A percentile compares a stretch with the other conserved stretches of the same genome.
These are phyloP conservation scores for Heterodera carotae DNA, from an alignment of 1,140 invertebrate genomes.

Conservation along the genomic window DNA sequence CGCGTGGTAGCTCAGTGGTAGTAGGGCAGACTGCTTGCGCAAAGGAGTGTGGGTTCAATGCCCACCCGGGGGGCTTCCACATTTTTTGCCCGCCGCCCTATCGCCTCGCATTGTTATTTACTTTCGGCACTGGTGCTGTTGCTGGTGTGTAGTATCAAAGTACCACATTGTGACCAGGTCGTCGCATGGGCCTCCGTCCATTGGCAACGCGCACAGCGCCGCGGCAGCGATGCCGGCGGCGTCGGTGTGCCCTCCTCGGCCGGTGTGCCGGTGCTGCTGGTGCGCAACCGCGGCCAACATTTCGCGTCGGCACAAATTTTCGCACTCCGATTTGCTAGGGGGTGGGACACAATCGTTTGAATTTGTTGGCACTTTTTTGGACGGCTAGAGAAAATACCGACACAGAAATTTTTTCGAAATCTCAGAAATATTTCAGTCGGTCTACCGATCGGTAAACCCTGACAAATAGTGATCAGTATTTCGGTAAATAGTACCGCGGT, in stretches of 20 bases:
- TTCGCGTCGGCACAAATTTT: conserved; percentile 52
- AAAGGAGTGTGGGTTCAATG: no score
- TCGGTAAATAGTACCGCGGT: no score
- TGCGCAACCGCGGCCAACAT: conserved; percentile 40
- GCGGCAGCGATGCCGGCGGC: not conserved
- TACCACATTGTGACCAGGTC: conserved; percentile 63
- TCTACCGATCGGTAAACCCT: no score
- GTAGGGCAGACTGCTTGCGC: no score
- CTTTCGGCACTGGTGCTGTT: conserved; percentile 68
- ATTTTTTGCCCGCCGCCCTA: no score
- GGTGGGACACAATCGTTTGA: not conserved
- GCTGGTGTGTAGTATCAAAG: conserved; percentile 70
- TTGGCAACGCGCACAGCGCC: conserved; percentile 42
- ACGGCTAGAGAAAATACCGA: no score
- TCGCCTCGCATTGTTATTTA: conserved; percentile 44
- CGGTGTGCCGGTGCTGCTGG: not conserved
- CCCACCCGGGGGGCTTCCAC: no score
- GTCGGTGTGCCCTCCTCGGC: conserved; percentile 22
- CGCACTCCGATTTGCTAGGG: conserved; percentile 56
- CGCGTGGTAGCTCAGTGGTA: no score
- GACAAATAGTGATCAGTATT: no score
- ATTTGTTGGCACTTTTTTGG: no score
- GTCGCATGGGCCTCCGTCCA: conserved; percentile 58
- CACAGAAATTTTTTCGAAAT: no score
- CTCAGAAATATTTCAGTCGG: no score